These are phyloP conservation scores for Labia minor DNA, from an alignment of 2,888 invertebrate species.

Conservation along the genomic window DNA sequence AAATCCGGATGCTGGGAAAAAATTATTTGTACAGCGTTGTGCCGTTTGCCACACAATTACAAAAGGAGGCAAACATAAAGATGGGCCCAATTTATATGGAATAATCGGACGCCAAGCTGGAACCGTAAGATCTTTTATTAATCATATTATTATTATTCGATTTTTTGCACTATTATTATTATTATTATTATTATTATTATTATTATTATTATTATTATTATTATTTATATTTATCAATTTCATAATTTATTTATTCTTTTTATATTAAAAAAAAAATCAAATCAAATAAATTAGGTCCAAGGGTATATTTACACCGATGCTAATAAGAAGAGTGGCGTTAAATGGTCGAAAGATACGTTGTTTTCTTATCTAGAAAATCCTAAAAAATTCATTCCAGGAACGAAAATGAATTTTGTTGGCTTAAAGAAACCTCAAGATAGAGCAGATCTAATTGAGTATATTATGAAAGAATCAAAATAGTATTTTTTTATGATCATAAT, in stretches of 20 bases:
- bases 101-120: conserved; percentile 40
- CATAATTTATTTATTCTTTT: no score
- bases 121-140: background rate
- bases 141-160: no score
- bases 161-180: no score
- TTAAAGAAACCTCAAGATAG: conserved; percentile 56
- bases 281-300: background rate
- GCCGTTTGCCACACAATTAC: conserved; percentile 58
- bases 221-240: no score
- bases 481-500: no score
- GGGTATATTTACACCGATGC: no score
- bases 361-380: conserved; percentile 57
- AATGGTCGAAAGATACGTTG: conserved; percentile 53
- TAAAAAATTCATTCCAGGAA: conserved; percentile 62
- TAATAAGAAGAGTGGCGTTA: conserved; percentile 36
- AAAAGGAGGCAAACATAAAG: conserved; percentile 52
- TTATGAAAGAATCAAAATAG: conserved; percentile 31
- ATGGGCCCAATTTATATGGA: conserved; percentile 59
- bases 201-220: no score
- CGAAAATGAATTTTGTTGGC: conserved; percentile 64
- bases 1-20: conserved; percentile 55
- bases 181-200: no score
- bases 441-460: conserved; percentile 53
- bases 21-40: conserved; percentile 53
- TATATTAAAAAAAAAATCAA: no score